Evolutionary conservation across 2,888 invertebrate species (phyloP).

Genomic region (Tinea trinotella): DNA sequence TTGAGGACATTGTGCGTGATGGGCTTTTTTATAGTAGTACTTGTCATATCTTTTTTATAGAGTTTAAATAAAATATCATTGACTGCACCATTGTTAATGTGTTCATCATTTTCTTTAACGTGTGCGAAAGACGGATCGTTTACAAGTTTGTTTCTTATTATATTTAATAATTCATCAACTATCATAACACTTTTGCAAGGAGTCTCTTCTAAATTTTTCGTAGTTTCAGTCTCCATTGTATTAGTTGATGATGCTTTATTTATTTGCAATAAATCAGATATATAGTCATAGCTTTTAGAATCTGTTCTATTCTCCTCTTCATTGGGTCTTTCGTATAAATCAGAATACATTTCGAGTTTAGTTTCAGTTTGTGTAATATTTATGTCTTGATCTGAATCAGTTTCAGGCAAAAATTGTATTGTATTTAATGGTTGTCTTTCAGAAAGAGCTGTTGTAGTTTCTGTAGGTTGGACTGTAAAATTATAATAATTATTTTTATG

Average conservation of each 20-base stretch:
- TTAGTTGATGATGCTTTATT: conserved; percentile 23
- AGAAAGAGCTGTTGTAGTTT: not conserved
- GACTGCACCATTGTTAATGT: conserved; percentile 44
- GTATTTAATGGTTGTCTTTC: too few relatives aligned
- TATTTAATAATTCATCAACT: conserved; percentile 49
- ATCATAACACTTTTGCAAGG: conserved; percentile 43
- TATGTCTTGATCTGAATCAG: not conserved
- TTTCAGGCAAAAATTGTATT: too few relatives aligned
- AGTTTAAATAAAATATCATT: conserved; percentile 47
- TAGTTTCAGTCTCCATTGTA: conserved; percentile 26
- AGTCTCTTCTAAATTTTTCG: conserved; percentile 28
- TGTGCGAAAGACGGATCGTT: conserved; percentile 42
- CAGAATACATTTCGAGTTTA: not conserved
- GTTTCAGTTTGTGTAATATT: conserved; percentile 22
- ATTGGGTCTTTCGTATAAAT: not conserved
- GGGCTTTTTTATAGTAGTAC: conserved; percentile 34
- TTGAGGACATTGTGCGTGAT: conserved; percentile 43
- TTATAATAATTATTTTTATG: not conserved
- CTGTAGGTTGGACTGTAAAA: not conserved
- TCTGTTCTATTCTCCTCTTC: not conserved
- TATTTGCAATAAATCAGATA: not conserved
- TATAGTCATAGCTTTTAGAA: not conserved
- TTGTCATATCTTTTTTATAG: conserved; percentile 44
- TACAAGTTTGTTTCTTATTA: conserved; percentile 49
- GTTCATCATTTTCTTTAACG: conserved; percentile 32